Percentiles rank a stretch among this genome's conserved stretches.
Conservation (phyloP, 2,113 vertebrate genomes). For the Percopsis transmontana region DNA sequence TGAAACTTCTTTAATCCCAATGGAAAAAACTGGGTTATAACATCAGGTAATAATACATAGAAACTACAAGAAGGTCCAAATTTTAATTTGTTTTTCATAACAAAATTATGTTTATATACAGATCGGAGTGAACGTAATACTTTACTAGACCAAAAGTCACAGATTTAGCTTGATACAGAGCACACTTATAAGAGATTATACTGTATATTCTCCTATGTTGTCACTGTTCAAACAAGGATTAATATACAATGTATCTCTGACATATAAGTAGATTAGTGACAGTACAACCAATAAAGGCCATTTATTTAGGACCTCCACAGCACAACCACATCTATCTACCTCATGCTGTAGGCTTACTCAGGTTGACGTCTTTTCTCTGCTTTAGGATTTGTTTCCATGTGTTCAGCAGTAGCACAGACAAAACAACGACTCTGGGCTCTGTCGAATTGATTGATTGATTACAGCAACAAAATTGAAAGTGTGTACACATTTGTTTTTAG, state of each 20-base stretch:
- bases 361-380: constrained; percentile 1
- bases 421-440: constrained; percentile 22
- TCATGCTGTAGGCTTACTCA: constrained; percentile 23
- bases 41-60: too few species aligned
- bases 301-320: constrained; percentile 4
- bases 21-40: too few species aligned
- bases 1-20: too few species aligned
- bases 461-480: constrained; percentile 18
- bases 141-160: too few species aligned
- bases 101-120: too few species aligned
- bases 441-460: constrained; percentile 42
- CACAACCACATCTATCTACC: constrained; percentile 27
- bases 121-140: too few species aligned
- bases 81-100: too few species aligned
- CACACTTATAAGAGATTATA: too few species aligned
- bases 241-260: background rate
- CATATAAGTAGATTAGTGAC: background rate
- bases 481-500: constrained; percentile 24
- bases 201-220: background rate
- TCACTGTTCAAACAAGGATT: constrained; percentile 1
- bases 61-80: too few species aligned
- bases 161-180: background rate
- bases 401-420: constrained; percentile 4
- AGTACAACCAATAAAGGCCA: constrained; percentile 11
- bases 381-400: constrained; percentile 18